Evolutionary conservation across 2,797 vertebrate species (phyloP).

Genomic region (Etheostoma perlongum): DNA sequence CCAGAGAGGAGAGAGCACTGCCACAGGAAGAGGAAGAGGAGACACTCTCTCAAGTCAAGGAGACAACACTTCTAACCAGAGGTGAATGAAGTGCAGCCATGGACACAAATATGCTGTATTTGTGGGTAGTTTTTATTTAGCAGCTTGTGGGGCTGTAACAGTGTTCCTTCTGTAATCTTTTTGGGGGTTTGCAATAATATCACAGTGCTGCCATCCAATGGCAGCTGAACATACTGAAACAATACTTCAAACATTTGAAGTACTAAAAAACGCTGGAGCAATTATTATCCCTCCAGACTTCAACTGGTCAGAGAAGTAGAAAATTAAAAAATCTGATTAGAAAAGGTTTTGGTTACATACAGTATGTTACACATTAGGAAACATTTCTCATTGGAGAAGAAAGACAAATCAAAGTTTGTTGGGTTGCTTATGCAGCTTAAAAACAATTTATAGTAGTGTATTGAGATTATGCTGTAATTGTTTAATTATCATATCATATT

Average conservation of each 20-base stretch:
- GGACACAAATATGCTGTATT: constrained; percentile 36
- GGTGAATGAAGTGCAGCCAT: constrained; percentile 17
- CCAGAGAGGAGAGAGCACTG: constrained; percentile 90
- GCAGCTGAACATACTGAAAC: constrained; percentile 44
- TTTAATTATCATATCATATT: constrained; percentile 26
- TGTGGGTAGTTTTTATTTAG: constrained; percentile 35
- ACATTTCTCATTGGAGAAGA: constrained; percentile 15
- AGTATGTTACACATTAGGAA: neutral
- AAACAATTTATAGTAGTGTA: neutral
- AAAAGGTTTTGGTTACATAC: neutral
- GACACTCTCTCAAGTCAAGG: constrained; percentile 88
- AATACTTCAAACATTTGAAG: constrained; percentile 17
- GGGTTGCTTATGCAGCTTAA: constrained; percentile 14
- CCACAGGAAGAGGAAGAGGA: constrained; percentile 94
- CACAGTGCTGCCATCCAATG: constrained; percentile 65
- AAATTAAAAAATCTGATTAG: neutral
- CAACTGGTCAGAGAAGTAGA: constrained; percentile 18
- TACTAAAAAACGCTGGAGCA: constrained; percentile 11
- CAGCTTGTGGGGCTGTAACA: constrained; percentile 5
- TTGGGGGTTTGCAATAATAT: constrained; percentile 43
- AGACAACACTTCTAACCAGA: constrained; percentile 79
- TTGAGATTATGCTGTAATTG: constrained; percentile 13
- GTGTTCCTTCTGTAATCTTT: constrained; percentile 37
- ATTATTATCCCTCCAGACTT: constrained; percentile 12
- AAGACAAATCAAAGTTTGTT: neutral